Evolutionary conservation across 2,113 vertebrate species (phyloP), one percentile per base, ranked within the genome.

Genomic region (Lepisosteus osseus): DNA sequence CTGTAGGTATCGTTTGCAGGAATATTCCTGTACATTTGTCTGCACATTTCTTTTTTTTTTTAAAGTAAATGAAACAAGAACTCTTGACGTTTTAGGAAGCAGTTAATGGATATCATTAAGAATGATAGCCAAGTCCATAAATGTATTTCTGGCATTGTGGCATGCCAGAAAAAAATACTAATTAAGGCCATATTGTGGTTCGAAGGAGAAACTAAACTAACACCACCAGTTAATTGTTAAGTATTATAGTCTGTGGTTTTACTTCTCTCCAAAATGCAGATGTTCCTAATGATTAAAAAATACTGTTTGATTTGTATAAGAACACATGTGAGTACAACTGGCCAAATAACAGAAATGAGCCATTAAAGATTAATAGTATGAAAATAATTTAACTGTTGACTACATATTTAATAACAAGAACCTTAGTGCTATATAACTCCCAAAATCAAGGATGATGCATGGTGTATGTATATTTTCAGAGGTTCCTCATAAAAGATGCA

Each of bases 81-180:
- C 90, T 90, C 67, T 8, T 90, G 80, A 78, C 85, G 79, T 79
- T 89, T 89, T 91, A 92, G 88, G 88, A 92, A 93, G 88, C 88
- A 87, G 84, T 87, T 89, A 89, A 88, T 88, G 88, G 89, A 92
- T 88, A 89, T 88, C 89, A 89, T 91, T 92, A 89, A 92, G 91
- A 90, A 90, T 90, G 90, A 90, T 79, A 89, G 88, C 86, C 90
- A 88, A 89, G 85, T 88, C 86, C 29, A 29, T 29, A 29, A 29
- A 29, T 29, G 29, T 29, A 29, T 29, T 84, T 87, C 88, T 87
- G 80, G 77, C 88, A 84, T 72, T 42, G 72, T 75, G 88, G 86
- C 86, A 88, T 86, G 87, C 86, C 90, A 91, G 76, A 29, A 75
- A 87, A 83, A 90, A 89, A 90, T 91, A 90, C 88, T 89, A 89